Base-by-base conservation (phyloP, 2,888 invertebrate genomes). In the Synanthedon vespiformis region DNA sequence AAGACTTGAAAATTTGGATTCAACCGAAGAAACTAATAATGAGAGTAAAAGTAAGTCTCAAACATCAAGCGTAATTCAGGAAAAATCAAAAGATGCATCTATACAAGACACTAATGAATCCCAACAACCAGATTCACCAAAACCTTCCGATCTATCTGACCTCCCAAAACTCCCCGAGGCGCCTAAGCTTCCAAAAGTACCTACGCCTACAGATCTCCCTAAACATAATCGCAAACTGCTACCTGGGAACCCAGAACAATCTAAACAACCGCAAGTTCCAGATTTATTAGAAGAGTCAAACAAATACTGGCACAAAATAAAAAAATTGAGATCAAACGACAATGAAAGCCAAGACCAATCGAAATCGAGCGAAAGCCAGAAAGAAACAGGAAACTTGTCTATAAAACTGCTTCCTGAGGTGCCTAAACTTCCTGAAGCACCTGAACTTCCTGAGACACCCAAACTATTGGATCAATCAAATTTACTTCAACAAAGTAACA, bases 81-180 rank as follows among this genome's bases (percentile, higher is more conserved):
- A 22, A 22, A 22, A 22, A 4, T 22, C 22, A 4, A 22, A 22
- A 22, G 22, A 22, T 22, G 4, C 22, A 22, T 22, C 22, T 4
- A 22, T 22, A 22, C 4, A 22, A 22, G 4, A 22, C 22, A 22
- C 4, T 22, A 22, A 22, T 5, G n/a, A 8, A 34, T 48, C 22
- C 6, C 4, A 8, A n/a, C 10, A 14, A 18, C 52, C 52, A 49
- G 52, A 40, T 12, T 12, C 14, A 50, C 53, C 53, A 18, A 51
- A 22, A 10, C 18, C 53, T 47, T 47, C 54, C 49, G 49, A 44
- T 51, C 22, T 40, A 47, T n/a, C 44, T 51, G 18, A 49, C 53
- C 44, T 22, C 34, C 48, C 49, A 50, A 55, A 56, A 41, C 49
- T 12, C 27, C 60, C 65, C 51, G 58, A 57, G 14, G 11, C 51